These are phyloP conservation scores for Spheniscus mendiculus DNA, from an alignment of 2,113 vertebrate species.

Conservation along the genomic window DNA sequence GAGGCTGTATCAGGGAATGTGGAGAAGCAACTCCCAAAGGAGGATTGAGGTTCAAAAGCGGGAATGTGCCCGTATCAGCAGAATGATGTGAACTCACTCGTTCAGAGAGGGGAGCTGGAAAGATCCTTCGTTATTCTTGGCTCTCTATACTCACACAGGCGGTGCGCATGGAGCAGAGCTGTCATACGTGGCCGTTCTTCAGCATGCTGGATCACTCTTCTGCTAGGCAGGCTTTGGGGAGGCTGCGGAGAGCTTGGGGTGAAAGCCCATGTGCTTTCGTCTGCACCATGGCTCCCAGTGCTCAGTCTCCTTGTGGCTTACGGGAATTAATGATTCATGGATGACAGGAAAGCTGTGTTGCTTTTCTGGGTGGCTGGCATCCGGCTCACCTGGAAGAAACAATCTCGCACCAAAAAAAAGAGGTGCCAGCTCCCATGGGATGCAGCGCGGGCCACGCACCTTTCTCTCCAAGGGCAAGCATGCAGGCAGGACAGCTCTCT, in stretches of 20 bases:
- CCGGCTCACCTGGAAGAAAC: neutral
- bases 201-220: neutral
- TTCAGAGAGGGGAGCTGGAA: neutral
- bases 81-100: accelerated
- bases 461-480: neutral
- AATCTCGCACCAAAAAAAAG: neutral
- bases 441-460: accelerated
- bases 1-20: neutral
- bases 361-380: neutral
- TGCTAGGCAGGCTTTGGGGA: neutral
- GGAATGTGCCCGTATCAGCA: neutral
- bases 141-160: neutral
- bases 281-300: neutral
- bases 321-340: neutral
- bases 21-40: neutral
- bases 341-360: neutral
- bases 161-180: neutral
- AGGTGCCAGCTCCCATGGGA: neutral
- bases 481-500: neutral
- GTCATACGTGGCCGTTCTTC: accelerated
- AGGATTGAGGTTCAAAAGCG: neutral
- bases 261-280: neutral
- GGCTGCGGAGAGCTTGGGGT: neutral
- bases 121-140: neutral
- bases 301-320: neutral